Evolutionary conservation across 2,113 vertebrate genomes (phyloP), one percentile per base, ranked within the genome.

Genomic region (Kryptolebias marmoratus): DNA sequence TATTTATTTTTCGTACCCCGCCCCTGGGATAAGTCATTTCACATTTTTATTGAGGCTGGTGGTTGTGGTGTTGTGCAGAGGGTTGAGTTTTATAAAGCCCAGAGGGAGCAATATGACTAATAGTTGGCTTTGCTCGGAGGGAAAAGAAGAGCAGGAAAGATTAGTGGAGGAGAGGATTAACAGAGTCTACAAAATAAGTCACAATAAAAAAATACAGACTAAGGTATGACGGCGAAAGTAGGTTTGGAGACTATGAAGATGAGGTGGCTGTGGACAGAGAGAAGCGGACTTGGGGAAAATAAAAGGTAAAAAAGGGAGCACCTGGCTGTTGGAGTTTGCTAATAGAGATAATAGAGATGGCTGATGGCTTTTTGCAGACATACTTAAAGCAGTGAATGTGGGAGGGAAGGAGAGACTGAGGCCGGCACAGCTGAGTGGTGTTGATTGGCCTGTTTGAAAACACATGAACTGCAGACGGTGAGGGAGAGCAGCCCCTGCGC

Each of bases 371-470:
- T 89, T 87, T 88, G 63, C 76, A 81, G 86, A 89, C 81, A 85
- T 61, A 77, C 69, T 81, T 77, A 81, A 87, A 73, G 75, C 79
- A 71, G 76, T 73, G 85, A 74, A 70, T 79, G 85, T 85, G 61
- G 80, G 86, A 84, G 78, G 75, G 64, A 60, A 77, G 52, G 59
- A 44, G 68, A 66, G 66, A 75, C 65, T 53, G 80, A 79, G 86
- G 77, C 84, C 75, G 80, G 82, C 87, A 73, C 84, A 87, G 82
- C 84, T 90, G 88, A 92, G 87, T 90, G 90, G 87, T 91, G 88
- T 90, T 91, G 91, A 91, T 92, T 92, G 91, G 91, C 86, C 88
- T 92, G 91, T 92, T 92, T 92, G 89, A 92, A 91, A 92, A 92
- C 91, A 91, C 88, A 91, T 83, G 82, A 89, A 91, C 80, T 87